These are phyloP conservation scores for Baccha elongata DNA, from an alignment of 2,888 invertebrate genomes.

Conservation along the genomic window DNA sequence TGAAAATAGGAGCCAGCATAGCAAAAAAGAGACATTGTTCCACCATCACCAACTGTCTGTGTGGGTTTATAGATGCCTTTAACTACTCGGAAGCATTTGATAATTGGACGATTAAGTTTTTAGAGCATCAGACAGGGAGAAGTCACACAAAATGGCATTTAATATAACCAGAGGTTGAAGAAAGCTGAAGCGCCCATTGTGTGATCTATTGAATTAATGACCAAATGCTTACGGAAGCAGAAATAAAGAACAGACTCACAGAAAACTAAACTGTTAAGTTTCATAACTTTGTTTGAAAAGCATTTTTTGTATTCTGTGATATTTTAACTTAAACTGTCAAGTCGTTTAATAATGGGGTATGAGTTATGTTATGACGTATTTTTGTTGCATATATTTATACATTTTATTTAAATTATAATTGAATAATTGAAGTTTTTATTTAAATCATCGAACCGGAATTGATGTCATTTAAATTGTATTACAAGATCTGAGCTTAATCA, in stretches of 20 bases:
- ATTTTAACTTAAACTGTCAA: neutral
- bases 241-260: constrained; percentile 34
- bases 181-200: constrained; percentile 25
- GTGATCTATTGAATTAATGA: constrained; percentile 63
- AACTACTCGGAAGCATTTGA: constrained; percentile 40
- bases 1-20: constrained; percentile 4
- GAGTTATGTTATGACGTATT: too few relatives aligned
- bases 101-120: constrained; percentile 64
- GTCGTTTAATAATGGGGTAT: neutral
- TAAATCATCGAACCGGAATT: constrained; percentile 20
- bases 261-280: neutral
- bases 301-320: neutral
- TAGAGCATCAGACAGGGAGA: constrained; percentile 16
- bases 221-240: constrained; percentile 65
- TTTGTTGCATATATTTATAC: too few relatives aligned
- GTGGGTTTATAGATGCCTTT: neutral
- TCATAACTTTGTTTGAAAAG: constrained; percentile 38
- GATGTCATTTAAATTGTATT: constrained; percentile 21
- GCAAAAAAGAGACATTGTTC: constrained; percentile 7
- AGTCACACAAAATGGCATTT: constrained; percentile 43
- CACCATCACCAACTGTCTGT: neutral
- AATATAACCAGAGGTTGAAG: constrained; percentile 31
- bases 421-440: constrained; percentile 35
- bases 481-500: too few relatives aligned
- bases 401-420: too few relatives aligned